Conservation (phyloP, 2,888 invertebrate genomes). For the Parasteatoda lunata region DNA sequence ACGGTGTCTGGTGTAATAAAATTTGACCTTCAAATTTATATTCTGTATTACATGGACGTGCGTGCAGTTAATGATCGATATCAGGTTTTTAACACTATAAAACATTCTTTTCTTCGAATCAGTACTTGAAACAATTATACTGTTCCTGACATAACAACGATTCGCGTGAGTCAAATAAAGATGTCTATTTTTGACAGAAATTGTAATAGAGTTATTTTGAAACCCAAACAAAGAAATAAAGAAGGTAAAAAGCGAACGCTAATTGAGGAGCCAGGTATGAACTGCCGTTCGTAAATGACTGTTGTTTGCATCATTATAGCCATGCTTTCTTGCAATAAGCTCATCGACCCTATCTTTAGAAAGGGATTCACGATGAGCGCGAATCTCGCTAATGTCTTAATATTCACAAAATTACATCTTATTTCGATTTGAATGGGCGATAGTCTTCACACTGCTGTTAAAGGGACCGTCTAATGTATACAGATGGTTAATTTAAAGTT, state of each 20-base stretch:
- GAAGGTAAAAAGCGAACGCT: conserved; percentile 12
- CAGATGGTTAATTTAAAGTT: background rate
- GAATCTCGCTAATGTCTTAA: conserved; percentile 62
- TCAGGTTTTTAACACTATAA: too few species aligned
- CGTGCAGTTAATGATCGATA: too few species aligned
- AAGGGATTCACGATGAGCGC: conserved; percentile 40
- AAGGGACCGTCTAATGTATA: conserved; percentile 9
- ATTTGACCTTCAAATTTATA: too few species aligned
- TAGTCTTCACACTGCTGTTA: conserved; percentile 44
- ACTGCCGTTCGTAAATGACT: conserved; percentile 27
- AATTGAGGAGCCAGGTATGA: conserved; percentile 49
- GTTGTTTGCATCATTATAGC: conserved; percentile 58
- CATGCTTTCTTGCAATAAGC: conserved; percentile 48
- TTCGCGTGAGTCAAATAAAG: conserved; percentile 37
- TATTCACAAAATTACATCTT: conserved; percentile 65
- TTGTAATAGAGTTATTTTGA: conserved; percentile 37
- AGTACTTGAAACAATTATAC: conserved; percentile 2
- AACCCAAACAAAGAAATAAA: conserved; percentile 30
- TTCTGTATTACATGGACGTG: too few species aligned
- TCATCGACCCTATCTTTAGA: conserved; percentile 53
- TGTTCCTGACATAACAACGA: background rate
- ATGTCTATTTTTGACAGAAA: conserved; percentile 56
- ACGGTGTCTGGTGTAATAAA: too few species aligned
- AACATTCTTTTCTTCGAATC: background rate
- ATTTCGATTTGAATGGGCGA: conserved; percentile 54